These are phyloP conservation scores for Ecliptopera silaceata DNA, from an alignment of 2,888 invertebrate species.

Conservation along the genomic window DNA sequence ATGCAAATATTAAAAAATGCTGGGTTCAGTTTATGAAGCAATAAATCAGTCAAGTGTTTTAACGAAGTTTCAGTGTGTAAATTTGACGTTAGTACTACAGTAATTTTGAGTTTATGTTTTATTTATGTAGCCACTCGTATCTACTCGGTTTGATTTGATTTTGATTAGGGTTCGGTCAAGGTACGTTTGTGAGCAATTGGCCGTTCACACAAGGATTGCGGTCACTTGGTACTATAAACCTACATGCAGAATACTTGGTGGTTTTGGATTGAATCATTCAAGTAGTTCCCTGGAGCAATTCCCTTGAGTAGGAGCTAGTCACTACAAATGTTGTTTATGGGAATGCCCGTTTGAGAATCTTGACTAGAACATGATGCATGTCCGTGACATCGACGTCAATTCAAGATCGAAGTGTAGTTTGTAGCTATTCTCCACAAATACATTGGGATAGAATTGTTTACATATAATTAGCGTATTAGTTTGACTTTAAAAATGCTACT, in stretches of 20 bases:
- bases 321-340: background rate
- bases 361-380: too few relatives aligned
- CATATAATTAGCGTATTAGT: too few relatives aligned
- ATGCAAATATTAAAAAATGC: conserved; percentile 22
- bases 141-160: conserved; percentile 22
- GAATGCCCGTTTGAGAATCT: background rate
- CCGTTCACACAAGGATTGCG: conserved; percentile 2
- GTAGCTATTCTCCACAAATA: too few relatives aligned
- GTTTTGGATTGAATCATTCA: background rate
- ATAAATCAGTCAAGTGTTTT: conserved; percentile 36
- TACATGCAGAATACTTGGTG: background rate
- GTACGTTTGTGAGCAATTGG: conserved; percentile 9
- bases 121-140: conserved; percentile 19
- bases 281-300: background rate
- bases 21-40: conserved; percentile 28
- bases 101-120: conserved; percentile 35
- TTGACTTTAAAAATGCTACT: too few relatives aligned
- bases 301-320: background rate
- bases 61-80: conserved; percentile 31
- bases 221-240: conserved; percentile 3
- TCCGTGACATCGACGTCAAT: background rate
- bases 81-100: conserved; percentile 26
- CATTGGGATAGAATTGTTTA: too few relatives aligned
- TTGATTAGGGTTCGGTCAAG: conserved; percentile 22
- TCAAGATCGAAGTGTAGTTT: too few relatives aligned